A percentile compares a stretch with the other conserved stretches of the same genome.
Evolutionary conservation across 2,888 invertebrate species (phyloP).

Genomic region (Temnothorax ravouxi): DNA sequence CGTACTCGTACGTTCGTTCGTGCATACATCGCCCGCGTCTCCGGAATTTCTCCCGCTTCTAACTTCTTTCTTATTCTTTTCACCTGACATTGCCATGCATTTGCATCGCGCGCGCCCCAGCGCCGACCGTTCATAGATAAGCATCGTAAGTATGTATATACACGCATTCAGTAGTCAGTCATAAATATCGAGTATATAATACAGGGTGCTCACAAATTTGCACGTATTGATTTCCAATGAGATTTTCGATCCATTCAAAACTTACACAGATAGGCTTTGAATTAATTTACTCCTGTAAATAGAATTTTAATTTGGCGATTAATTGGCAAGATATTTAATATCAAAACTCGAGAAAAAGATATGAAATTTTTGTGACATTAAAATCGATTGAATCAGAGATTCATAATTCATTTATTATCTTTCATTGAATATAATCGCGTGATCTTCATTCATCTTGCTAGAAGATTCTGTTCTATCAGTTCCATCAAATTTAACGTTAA

Average conservation of each 20-base stretch:
- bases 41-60: constrained; percentile 37
- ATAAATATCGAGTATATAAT: constrained; percentile 11
- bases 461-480: background rate
- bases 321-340: background rate
- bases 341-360: background rate
- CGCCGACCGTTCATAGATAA: constrained; percentile 14
- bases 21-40: constrained; percentile 25
- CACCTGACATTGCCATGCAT: constrained; percentile 20
- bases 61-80: constrained; percentile 35
- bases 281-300: background rate
- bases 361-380: background rate
- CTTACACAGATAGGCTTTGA: background rate
- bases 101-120: constrained; percentile 16
- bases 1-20: constrained; percentile 70
- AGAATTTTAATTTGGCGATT: background rate
- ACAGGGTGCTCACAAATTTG: background rate
- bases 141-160: background rate
- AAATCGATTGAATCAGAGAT: background rate
- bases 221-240: background rate
- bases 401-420: background rate
- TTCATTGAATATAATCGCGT: background rate
- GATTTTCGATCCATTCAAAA: background rate
- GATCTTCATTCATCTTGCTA: background rate
- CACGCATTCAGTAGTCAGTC: background rate
- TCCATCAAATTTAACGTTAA: background rate